These are phyloP conservation scores for Staurois parvus DNA, from an alignment of 2,797 vertebrate genomes.

Conservation along the genomic window DNA sequence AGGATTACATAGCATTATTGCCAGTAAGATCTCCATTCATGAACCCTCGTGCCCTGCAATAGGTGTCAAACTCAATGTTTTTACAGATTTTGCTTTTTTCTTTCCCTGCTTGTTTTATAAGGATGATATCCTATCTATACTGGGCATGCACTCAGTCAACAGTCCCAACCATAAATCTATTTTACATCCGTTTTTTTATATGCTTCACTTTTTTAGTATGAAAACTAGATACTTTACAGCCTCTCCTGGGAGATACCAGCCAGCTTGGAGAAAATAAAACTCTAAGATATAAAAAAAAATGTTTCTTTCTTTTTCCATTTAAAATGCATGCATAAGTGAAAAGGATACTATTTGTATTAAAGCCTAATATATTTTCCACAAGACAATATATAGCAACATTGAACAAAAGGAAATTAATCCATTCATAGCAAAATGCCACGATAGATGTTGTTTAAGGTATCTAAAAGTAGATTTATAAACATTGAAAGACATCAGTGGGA, in stretches of 20 bases:
- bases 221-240: slow-evolving; percentile 54
- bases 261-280: slow-evolving; percentile 48
- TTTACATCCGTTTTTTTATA: slow-evolving; percentile 51
- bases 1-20: not conserved
- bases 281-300: slow-evolving; percentile 28
- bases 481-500: slow-evolving; percentile 30
- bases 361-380: slow-evolving; percentile 37
- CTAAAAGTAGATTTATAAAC: slow-evolving; percentile 43
- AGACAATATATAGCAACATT: slow-evolving; percentile 17
- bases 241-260: slow-evolving; percentile 46
- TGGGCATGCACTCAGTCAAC: slow-evolving; percentile 31
- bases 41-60: slow-evolving; percentile 13
- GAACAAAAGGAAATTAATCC: slow-evolving; percentile 14
- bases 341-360: slow-evolving; percentile 36
- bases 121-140: slow-evolving; percentile 30
- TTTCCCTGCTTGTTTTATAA: slow-evolving; percentile 25
- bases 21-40: slow-evolving; percentile 20
- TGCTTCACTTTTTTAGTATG: slow-evolving; percentile 46
- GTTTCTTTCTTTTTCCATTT: slow-evolving; percentile 2
- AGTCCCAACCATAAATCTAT: slow-evolving; percentile 40
- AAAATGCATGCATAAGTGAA: slow-evolving; percentile 53
- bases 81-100: slow-evolving; percentile 34
- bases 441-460: slow-evolving; percentile 27
- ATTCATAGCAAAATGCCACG: slow-evolving; percentile 23
- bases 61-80: slow-evolving; percentile 32